These are phyloP conservation scores for Alfaro cultratus DNA, from an alignment of 2,797 vertebrate genomes.

Conservation along the genomic window DNA sequence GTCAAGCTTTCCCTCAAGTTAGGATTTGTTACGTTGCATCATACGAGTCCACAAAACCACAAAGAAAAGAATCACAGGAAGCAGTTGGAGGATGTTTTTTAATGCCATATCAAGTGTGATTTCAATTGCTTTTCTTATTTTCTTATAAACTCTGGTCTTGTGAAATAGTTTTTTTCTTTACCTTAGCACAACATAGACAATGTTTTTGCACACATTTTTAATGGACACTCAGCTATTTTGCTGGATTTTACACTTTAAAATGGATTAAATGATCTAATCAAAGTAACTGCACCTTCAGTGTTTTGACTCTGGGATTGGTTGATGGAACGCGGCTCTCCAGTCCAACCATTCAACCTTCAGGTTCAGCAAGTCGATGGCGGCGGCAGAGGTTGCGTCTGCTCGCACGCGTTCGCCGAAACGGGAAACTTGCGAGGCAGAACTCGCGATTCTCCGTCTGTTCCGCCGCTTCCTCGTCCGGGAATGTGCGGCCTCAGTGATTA, in stretches of 20 bases:
- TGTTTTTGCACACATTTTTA: no score
- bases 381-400: not conserved
- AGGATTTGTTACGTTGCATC: no score
- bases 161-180: no score
- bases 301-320: conserved; percentile 49
- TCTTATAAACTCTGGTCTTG: no score
- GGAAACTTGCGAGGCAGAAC: conserved; percentile 1
- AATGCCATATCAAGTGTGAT: no score
- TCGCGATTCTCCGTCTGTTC: conserved; percentile 21
- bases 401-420: conserved; percentile 1
- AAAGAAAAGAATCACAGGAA: no score
- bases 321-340: conserved; percentile 44
- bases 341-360: conserved; percentile 31
- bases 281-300: conserved; percentile 58
- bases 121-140: no score
- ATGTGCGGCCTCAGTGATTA: conserved; percentile 32
- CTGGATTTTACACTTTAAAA: conserved; percentile 30
- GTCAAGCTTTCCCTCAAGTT: no score
- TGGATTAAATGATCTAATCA: conserved; percentile 56
- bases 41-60: no score
- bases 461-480: conserved; percentile 1
- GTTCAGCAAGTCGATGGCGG: conserved; percentile 32
- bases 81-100: no score
- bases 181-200: not conserved
- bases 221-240: not conserved